Evolutionary conservation across 64 coral and sea anemone genomes (phyloP).

Genomic region (Cladopsammia gracilis): DNA sequence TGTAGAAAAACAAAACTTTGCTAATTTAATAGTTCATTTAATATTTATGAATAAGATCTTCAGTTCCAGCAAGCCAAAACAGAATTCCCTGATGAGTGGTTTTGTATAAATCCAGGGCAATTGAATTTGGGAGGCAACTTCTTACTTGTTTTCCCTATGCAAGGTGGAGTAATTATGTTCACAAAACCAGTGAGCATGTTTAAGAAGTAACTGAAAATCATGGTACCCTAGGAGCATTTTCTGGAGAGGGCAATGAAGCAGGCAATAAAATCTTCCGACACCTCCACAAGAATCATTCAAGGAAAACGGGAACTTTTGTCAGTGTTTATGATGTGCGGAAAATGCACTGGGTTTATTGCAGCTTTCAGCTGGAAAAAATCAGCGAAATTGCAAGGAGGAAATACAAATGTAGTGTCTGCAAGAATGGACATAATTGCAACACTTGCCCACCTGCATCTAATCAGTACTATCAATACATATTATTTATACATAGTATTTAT

Average conservation of each 20-base stretch:
- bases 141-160: neutral
- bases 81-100: too few species aligned
- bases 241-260: constrained; percentile 35
- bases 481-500: too few species aligned
- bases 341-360: constrained; percentile 28
- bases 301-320: neutral
- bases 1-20: too few species aligned
- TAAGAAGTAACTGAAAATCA: constrained; percentile 32
- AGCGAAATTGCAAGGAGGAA: constrained; percentile 14
- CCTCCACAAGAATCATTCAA: constrained; percentile 19
- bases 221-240: constrained; percentile 13
- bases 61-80: too few species aligned
- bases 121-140: too few species aligned
- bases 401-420: constrained; percentile 34
- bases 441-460: constrained; percentile 24
- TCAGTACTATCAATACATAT: too few species aligned
- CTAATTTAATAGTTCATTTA: too few species aligned
- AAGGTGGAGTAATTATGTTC: neutral
- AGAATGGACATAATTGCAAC: constrained; percentile 31
- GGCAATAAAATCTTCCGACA: constrained; percentile 34
- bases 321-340: constrained; percentile 24
- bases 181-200: constrained; percentile 17
- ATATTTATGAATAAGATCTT: too few species aligned
- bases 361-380: constrained; percentile 14
- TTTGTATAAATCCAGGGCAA: too few species aligned